These are phyloP conservation scores for Phoenicopterus ruber DNA, from an alignment of 2,113 vertebrate genomes.

Conservation along the genomic window DNA sequence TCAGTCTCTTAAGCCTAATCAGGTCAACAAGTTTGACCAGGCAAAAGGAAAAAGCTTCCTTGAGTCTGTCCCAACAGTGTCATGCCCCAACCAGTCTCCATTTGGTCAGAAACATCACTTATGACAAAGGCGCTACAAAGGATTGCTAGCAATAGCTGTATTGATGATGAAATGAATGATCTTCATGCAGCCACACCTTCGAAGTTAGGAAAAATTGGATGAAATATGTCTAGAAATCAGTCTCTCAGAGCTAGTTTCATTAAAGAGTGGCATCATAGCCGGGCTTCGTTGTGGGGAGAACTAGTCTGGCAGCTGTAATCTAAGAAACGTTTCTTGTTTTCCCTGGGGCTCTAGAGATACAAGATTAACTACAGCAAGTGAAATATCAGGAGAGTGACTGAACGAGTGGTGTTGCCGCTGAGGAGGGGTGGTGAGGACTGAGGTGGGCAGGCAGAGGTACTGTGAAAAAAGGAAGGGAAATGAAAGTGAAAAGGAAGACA, in stretches of 20 bases:
- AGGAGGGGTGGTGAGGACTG: not conserved
- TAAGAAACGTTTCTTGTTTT: not conserved
- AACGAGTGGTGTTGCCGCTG: not conserved
- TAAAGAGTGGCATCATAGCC: not conserved
- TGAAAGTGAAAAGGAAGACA: not conserved
- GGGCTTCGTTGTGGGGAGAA: not conserved
- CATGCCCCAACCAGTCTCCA: not conserved
- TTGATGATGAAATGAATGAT: not conserved
- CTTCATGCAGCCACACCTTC: not conserved
- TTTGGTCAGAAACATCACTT: not conserved
- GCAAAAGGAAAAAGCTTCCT: not conserved
- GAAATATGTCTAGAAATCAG: not conserved
- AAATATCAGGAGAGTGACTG: not conserved
- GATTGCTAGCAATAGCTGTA: not conserved
- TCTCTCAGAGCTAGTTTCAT: not conserved
- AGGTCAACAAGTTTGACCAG: not conserved
- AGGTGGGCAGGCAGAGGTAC: not conserved
- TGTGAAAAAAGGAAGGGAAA: not conserved
- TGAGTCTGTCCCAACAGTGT: not conserved
- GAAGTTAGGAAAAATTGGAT: not conserved
- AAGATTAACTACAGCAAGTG: not conserved
- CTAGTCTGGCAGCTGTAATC: not conserved
- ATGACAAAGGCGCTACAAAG: not conserved
- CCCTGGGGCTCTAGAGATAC: not conserved
- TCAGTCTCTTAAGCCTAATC: not conserved